Evolutionary conservation across 2,888 invertebrate genomes (phyloP).

Genomic region (Megaustenia siamemsis): DNA sequence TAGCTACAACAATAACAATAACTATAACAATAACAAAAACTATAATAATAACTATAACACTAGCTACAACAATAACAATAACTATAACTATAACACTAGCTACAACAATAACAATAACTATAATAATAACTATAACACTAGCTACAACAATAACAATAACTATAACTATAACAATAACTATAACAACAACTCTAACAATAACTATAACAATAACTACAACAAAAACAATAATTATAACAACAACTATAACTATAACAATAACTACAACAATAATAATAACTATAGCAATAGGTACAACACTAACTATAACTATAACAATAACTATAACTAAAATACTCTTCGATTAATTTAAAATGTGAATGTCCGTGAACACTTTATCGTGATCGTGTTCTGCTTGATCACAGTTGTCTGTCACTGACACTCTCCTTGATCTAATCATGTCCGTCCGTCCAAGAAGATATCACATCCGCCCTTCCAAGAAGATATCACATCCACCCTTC

Average conservation of each 20-base stretch:
- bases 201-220: conserved; percentile 13
- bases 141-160: conserved; percentile 21
- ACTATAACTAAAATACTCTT: no score
- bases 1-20: neutral
- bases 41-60: conserved; percentile 6
- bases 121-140: conserved; percentile 29
- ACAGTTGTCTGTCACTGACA: no score
- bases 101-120: conserved; percentile 11
- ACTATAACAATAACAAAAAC: neutral
- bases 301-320: no score
- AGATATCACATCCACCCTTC: no score
- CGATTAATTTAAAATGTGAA: no score
- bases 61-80: conserved; percentile 30
- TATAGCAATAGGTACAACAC: neutral
- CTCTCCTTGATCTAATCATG: no score
- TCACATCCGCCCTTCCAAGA: no score
- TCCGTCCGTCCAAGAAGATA: no score
- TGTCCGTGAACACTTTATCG: no score
- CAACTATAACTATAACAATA: neutral
- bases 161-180: conserved; percentile 17
- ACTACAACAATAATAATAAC: conserved; percentile 9
- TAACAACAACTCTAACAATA: conserved; percentile 24
- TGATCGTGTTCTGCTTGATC: no score
- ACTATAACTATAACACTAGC: conserved; percentile 3
- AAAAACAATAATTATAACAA: conserved; percentile 21